Evolutionary conservation across 2,113 vertebrate species (phyloP), one percentile per base, ranked within the genome.

Genomic region (Dicentrarchus labrax): DNA sequence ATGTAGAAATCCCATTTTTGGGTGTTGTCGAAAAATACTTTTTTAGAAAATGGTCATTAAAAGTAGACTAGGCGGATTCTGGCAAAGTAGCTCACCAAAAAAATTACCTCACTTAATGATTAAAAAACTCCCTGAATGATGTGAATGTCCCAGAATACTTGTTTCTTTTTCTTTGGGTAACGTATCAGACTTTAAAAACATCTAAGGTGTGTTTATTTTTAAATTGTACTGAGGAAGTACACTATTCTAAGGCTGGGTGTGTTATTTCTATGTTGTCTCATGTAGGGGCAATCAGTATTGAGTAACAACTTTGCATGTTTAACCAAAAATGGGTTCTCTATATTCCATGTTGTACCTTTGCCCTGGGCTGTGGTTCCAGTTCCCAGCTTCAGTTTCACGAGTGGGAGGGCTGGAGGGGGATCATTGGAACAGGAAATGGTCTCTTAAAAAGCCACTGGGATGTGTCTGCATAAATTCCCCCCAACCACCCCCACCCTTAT

Each of bases 391-490:
- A 19, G 75, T 88, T 81, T 80, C 72, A 50, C 84, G 45, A 72
- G 85, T 69, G 47, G 70, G 69, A 41, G 69, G 19, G 50, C 3
- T 67, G 59, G 69, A n/a, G 50, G n/a, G 70, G 71, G 57, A 81
- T 78, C 72, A 79, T 65, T 74, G 68, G 30, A 82, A 85, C 59
- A 85, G 85, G 87, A 91, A 92, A 65, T 81, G 83, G 67, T 64
- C 62, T 74, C 72, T 84, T 81, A 38, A 53, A 84, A 82, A 82
- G 65, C 76, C 72, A 62, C 72, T 54, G 36, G 78, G 86, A 71
- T 74, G 81, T 41, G 24, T 66, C 53, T 61, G 17, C 62, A 59
- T 71, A 71, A 78, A 72, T 36, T 12, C 6, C 38, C 24, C n/a
- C 62, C n/a, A 7, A 12, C 30, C 66, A 47, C 2, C 36, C 17